Conservation (phyloP, 2,113 vertebrate genomes). For the Ahaetulla prasina region DNA sequence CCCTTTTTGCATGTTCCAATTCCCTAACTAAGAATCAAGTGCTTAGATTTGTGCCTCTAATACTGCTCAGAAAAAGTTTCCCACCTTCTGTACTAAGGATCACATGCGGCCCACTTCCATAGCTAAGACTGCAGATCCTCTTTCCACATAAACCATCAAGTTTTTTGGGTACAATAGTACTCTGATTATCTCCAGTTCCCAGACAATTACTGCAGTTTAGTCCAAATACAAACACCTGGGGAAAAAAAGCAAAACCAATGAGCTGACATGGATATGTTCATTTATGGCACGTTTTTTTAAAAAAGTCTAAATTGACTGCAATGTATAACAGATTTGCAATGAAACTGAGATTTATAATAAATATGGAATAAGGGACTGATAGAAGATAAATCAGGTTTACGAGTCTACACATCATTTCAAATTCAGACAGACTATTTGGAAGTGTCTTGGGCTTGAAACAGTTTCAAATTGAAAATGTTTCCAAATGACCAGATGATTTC, state of each 20-base stretch:
- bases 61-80: constrained; percentile 9
- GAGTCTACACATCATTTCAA: neutral
- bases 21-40: neutral
- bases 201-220: constrained; percentile 95
- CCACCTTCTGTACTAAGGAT: constrained; percentile 90
- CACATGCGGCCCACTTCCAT: constrained; percentile 93
- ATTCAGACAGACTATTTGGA: neutral
- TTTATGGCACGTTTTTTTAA: neutral
- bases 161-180: constrained; percentile 90
- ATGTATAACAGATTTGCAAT: neutral
- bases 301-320: neutral
- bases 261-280: neutral
- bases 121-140: constrained; percentile 90
- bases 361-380: neutral
- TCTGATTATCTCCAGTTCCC: constrained; percentile 93
- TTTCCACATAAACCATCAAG: constrained; percentile 88
- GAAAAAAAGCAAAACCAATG: constrained; percentile 34
- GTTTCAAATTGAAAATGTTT: neutral
- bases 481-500: neutral
- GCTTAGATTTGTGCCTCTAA: neutral
- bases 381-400: neutral
- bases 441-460: neutral
- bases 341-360: neutral
- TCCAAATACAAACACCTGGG: constrained; percentile 91
- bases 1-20: neutral